Evolutionary conservation across 2,888 invertebrate species (phyloP), one percentile per base, ranked within the genome.

Genomic region (Tigriopus californicus): DNA sequence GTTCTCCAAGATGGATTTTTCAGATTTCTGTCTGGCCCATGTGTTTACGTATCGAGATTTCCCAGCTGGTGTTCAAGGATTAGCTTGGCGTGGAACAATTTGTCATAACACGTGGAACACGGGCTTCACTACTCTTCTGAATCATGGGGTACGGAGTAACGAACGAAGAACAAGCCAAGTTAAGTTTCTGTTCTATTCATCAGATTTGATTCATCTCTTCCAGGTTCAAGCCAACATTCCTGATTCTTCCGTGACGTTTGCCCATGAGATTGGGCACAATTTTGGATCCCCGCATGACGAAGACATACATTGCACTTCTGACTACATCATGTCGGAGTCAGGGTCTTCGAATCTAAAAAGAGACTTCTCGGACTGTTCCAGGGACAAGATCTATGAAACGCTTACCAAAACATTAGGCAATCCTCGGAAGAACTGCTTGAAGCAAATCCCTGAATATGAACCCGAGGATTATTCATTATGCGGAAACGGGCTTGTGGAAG

Each of bases 231-330:
- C 49, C 20, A 49, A 22, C 4, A 22, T 22, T 49, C 22, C 49
- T 8, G 53, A 53, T 33, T 40, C 33, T 8, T n/a, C 33, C 13
- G 33, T 53, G 41, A 53, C 53, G n/a, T 53, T 53, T 40, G 53
- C 53, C 33, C 53, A 53, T 53, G 53, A 53, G 20, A 33, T 53
- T 25, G 53, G 53, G 13, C 53, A 53, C 40, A 25, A 40, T n/a
- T 15, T 53, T n/a, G 53, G 53, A 22, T 24, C 53, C 13, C 15
- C 13, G 3, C 53, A 53, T 12, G 53, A 40, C 33, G 53, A 53
- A 11, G 53, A 41, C 25, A 20, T 40, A 4, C 15, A 20, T 33
- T 53, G 53, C 53, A 15, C 40, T 6, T 25, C 33, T 5, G 53
- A 13, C n/a, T 53, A 25, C 20, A 53, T 53, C 15, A 53, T 53